Percentiles rank a stretch among this genome's conserved stretches.
These are phyloP conservation scores for Synanceia verrucosa DNA, from an alignment of 2,797 vertebrate species.

Conservation along the genomic window DNA sequence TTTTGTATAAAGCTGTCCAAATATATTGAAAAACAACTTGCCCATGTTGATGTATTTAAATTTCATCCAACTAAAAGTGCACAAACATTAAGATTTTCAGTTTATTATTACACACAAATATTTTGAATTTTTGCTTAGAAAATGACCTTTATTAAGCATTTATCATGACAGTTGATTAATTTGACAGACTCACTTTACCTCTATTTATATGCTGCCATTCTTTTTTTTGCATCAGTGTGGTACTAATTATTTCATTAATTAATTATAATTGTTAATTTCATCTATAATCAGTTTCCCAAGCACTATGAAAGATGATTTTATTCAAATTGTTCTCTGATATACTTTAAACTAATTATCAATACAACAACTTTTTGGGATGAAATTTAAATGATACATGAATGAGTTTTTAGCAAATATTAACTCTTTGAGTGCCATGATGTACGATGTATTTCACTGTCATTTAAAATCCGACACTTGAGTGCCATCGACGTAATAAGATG, in stretches of 20 bases:
- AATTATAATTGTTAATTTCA: constrained; percentile 1
- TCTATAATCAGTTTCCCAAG: constrained; percentile 5
- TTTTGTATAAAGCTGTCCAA: no score
- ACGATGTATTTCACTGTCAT: no score
- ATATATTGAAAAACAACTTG: no score
- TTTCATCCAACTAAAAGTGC: background rate
- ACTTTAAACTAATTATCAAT: background rate
- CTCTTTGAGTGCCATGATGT: no score
- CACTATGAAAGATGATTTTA: constrained; percentile 8
- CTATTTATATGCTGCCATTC: background rate
- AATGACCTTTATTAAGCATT: background rate
- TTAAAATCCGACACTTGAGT: no score
- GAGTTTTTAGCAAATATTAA: constrained; percentile 22
- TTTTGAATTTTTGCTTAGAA: background rate
- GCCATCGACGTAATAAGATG: no score
- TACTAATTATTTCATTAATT: no score
- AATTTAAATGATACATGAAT: constrained; percentile 1
- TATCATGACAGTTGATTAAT: background rate
- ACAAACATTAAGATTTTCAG: background rate
- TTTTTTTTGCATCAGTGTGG: background rate
- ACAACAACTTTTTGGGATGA: background rate
- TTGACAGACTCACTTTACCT: background rate
- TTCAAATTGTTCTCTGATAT: background rate
- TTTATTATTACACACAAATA: background rate
- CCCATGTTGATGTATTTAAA: background rate